phyloP scores from a whole-genome alignment of 2,113 vertebrate genomes.

The Ailurus styani region DNA sequence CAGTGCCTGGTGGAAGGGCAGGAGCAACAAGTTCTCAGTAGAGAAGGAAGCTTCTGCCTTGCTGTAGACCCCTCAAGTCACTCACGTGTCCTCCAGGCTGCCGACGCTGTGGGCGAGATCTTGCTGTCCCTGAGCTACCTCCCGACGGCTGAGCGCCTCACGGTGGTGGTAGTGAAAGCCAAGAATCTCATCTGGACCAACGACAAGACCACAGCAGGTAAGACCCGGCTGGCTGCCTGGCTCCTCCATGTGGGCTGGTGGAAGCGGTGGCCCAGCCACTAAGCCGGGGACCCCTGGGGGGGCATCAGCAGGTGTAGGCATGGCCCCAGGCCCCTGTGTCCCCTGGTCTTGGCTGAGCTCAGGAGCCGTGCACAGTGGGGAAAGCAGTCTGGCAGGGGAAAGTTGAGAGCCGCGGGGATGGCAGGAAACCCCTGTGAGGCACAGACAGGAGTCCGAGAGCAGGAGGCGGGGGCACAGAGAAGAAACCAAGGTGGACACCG shows the following conservation, averaged over 20 bases:
- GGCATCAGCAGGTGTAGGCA: neutral
- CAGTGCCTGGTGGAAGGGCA: neutral
- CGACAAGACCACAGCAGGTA: constrained; percentile 91
- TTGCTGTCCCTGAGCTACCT: constrained; percentile 96
- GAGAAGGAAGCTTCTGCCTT: neutral
- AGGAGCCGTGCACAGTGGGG: neutral
- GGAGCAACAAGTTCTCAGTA: neutral
- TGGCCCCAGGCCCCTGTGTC: neutral
- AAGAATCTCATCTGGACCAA: constrained; percentile 95
- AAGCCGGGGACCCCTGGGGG: neutral
- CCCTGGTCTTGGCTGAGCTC: neutral
- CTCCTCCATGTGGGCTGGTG: neutral
- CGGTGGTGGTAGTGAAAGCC: constrained; percentile 96
- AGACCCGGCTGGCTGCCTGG: neutral
- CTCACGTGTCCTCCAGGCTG: constrained; percentile 78
- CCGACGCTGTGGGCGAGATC: constrained; percentile 94
- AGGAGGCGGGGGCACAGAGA: neutral
- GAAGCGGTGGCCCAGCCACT: neutral
- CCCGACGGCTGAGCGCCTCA: constrained; percentile 96
- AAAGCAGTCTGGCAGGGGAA: neutral
- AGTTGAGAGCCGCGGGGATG: neutral
- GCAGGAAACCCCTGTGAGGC: neutral
- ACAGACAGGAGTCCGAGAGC: neutral
- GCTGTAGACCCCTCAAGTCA: neutral
- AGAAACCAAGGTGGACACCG: neutral